Evolutionary conservation across 2,888 invertebrate species (phyloP), one percentile per base, ranked within the genome.

Genomic region (Campoplex nolae): DNA sequence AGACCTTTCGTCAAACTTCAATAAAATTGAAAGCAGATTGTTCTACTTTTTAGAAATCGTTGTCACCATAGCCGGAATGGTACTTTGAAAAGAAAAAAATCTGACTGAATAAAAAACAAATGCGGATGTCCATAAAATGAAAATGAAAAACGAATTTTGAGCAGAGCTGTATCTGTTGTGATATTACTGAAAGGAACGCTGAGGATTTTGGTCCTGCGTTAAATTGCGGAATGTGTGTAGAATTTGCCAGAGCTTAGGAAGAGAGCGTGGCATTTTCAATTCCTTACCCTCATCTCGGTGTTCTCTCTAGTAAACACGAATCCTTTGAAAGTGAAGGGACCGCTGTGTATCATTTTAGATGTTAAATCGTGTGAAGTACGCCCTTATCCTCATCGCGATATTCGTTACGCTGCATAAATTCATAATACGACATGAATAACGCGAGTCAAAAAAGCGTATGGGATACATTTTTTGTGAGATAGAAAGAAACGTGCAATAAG

Each of bases 181-280:
- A 78, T 35, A 51, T 58, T 45, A 51, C 45, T 3, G 23, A 79
- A 74, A 62, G 28, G 75, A 65, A 56, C 83, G 76, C 16, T 65
- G 83, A 65, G 67, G 62, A 71, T 67, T 42, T 74, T 42, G 35
- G 56, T 67, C 78, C 77, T 56, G 78, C 74, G 77, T 45, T 45
- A 2, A 13, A 45, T 45, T 45, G 11, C 11, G 45, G 45, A 45
- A 45, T 45, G 45, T 45, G 73, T 45, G 77, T 74, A 74, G 85
- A 85, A 78, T 78, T 77, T 68, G 48, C 73, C 73, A 32, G 48
- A 73, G 54, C 32, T 35, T 23, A 23, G 2, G 9, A 48, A 45
- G 77, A 48, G 45, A 77, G 35, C 18, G 56, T 35, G 65, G 23
- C 71, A 42, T 73, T 73, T 73, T 58, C 76, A 77, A 35, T 73